A percentile compares a stretch with the other conserved stretches of the same genome.
Conservation (phyloP, 2,113 vertebrate species). For the Elaphurus davidianus region DNA sequence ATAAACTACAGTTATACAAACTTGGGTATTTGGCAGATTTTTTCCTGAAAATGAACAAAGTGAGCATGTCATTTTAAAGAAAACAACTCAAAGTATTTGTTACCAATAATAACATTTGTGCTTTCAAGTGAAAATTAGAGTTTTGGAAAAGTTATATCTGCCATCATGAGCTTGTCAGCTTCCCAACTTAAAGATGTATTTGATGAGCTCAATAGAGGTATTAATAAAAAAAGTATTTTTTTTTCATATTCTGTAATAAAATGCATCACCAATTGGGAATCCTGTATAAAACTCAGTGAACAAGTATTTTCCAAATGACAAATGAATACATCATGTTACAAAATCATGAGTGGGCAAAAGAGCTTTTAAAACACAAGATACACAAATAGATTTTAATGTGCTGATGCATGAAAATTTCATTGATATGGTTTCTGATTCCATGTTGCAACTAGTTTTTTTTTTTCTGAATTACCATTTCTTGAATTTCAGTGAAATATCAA, state of each 20-base stretch:
- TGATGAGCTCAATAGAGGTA: neutral
- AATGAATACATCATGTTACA: neutral
- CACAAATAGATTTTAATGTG: constrained; percentile 5
- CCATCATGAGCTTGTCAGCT: neutral
- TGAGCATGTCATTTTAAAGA: neutral
- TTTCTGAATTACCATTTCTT: neutral
- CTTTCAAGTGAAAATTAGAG: constrained; percentile 36
- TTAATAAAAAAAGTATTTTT: neutral
- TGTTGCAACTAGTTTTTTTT: neutral
- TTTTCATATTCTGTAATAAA: neutral
- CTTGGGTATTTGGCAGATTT: neutral
- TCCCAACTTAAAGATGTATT: neutral
- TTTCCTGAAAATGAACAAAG: constrained; percentile 29
- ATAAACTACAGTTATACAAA: neutral
- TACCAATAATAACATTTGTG: neutral
- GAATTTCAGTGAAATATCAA: neutral
- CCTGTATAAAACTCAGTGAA: neutral
- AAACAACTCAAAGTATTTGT: constrained; percentile 20
- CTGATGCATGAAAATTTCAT: neutral
- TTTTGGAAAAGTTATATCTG: constrained; percentile 1
- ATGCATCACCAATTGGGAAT: neutral
- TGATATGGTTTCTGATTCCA: neutral
- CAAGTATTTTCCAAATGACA: constrained; percentile 12
- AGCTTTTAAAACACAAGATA: neutral
- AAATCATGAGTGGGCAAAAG: neutral